Percentiles rank a stretch among this genome's conserved stretches.
phyloP scores from a whole-genome alignment of 2,797 vertebrate species.

The Sphaeramia orbicularis region DNA sequence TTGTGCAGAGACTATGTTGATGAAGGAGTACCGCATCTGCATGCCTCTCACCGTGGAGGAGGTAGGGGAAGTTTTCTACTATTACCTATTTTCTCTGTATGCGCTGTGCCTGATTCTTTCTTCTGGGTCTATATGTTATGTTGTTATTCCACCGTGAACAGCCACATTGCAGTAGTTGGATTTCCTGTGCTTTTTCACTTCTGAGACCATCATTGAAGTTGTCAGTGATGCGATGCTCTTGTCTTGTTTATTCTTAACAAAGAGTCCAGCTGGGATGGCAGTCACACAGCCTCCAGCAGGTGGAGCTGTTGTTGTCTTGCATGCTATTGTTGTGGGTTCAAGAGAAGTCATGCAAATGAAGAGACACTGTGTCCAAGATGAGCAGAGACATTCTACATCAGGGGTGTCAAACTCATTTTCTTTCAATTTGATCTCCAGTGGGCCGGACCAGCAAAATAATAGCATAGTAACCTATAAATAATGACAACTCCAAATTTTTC shows the following conservation, averaged over 20 bases:
- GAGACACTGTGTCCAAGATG: not conserved
- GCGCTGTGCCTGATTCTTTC: not conserved
- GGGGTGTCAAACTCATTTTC: no score
- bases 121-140: not conserved
- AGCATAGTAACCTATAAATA: no score
- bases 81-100: not conserved
- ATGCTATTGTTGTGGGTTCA: not conserved
- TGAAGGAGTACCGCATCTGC: constrained; percentile 98
- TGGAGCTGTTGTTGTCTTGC: constrained; percentile 60
- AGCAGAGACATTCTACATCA: constrained; percentile 1
- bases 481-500: no score
- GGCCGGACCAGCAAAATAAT: no score
- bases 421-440: no score
- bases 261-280: constrained; percentile 4
- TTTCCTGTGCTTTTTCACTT: not conserved
- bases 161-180: not conserved
- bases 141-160: not conserved
- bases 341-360: not conserved
- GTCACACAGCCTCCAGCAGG: constrained; percentile 41
- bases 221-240: constrained; percentile 16
- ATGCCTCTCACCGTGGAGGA: constrained; percentile 99
- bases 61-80: constrained; percentile 84
- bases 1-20: constrained; percentile 88
- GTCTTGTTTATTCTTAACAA: constrained; percentile 47
- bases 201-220: constrained; percentile 38